A percentile compares a stretch with the other conserved stretches of the same genome.
Evolutionary conservation across 2,113 vertebrate species (phyloP).

Genomic region (Trinectes maculatus): DNA sequence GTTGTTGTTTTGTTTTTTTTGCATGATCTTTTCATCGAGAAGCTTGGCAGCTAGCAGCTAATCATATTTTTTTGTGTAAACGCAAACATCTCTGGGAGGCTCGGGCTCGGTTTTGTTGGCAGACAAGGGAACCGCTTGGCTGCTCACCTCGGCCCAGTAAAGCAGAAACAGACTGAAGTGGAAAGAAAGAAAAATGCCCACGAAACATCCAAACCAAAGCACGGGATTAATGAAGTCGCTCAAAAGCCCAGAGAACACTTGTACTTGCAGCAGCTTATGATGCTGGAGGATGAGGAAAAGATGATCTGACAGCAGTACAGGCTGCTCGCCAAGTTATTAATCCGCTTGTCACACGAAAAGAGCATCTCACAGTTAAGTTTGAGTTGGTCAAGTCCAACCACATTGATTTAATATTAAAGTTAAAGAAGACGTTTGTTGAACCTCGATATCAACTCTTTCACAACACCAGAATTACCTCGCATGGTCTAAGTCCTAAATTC

Average conservation of each 20-base stretch:
- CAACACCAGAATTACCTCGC: neutral
- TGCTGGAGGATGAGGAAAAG: neutral
- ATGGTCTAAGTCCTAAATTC: neutral
- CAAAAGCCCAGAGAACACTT: constrained; percentile 15
- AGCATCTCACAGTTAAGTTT: constrained; percentile 4
- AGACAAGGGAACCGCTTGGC: constrained; percentile 62
- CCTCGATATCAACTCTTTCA: neutral
- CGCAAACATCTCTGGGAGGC: constrained; percentile 50
- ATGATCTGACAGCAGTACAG: constrained; percentile 21
- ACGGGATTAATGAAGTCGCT: constrained; percentile 42
- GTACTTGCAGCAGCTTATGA: neutral
- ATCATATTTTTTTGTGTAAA: constrained; percentile 45
- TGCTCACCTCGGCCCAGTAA: constrained; percentile 55
- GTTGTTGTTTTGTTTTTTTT: constrained; percentile 38
- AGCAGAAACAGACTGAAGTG: constrained; percentile 75
- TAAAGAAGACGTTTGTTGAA: constrained; percentile 42
- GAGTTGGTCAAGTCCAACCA: constrained; percentile 27
- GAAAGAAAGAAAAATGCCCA: constrained; percentile 55
- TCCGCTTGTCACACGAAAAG: constrained; percentile 15
- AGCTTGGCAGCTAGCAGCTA: constrained; percentile 45
- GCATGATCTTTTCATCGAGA: constrained; percentile 44
- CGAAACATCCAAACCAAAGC: constrained; percentile 33
- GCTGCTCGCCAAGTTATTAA: neutral
- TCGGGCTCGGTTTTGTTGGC: constrained; percentile 55
- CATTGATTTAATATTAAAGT: constrained; percentile 26